Evolutionary conservation across 1,140 invertebrate genomes (phyloP).

Genomic region (Meloidogyne exigua): DNA sequence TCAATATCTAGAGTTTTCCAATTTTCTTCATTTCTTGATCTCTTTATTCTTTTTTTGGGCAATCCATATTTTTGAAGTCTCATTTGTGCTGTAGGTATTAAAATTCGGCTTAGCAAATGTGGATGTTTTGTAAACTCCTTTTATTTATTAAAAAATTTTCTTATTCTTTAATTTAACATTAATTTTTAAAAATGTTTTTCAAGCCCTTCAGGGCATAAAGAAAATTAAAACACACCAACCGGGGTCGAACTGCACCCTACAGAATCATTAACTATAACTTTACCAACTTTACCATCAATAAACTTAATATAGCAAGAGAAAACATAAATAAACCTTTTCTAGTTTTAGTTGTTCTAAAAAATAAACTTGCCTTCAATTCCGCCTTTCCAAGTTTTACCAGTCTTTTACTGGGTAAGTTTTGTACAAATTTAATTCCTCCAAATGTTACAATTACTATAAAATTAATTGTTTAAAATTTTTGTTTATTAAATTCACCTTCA

Average conservation of each 20-base stretch:
- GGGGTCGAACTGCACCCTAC: too few species aligned
- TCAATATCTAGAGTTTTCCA: not conserved
- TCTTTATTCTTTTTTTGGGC: not conserved
- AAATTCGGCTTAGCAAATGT: not conserved
- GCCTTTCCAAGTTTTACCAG: not conserved
- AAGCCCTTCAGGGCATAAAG: too few species aligned
- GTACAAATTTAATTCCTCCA: not conserved
- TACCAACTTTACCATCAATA: too few species aligned
- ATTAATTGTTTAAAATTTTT: not conserved
- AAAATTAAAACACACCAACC: too few species aligned
- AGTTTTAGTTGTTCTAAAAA: not conserved
- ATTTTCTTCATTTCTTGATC: not conserved
- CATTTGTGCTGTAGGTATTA: not conserved
- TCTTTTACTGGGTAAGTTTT: not conserved
- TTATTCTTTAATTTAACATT: too few species aligned
- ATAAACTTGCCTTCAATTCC: not conserved
- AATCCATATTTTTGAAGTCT: not conserved
- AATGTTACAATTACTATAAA: not conserved
- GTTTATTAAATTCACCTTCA: not conserved
- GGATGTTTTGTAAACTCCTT: conserved; percentile 3
- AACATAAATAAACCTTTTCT: too few species aligned
- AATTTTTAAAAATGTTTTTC: too few species aligned
- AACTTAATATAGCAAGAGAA: too few species aligned
- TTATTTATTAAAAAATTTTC: too few species aligned
- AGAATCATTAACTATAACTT: too few species aligned